phyloP scores from a whole-genome alignment of 2,888 invertebrate species.

The Leucophora obtusa region DNA sequence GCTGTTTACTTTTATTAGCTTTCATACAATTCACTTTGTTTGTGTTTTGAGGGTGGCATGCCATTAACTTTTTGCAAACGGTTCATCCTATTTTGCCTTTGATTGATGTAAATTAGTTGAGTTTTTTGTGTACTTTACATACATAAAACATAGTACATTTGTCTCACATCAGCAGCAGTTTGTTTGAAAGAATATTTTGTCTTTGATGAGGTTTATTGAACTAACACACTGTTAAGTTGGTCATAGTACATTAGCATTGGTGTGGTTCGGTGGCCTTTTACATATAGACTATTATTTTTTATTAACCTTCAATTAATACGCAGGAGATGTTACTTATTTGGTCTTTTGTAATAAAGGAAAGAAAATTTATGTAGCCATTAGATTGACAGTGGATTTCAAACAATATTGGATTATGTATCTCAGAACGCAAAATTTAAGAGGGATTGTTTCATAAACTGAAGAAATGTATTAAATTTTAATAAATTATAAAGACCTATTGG shows the following conservation, averaged over 20 bases:
- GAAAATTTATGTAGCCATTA: too few species aligned
- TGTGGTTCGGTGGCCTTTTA: slow-evolving; percentile 2
- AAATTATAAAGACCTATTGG: too few species aligned
- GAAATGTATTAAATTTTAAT: too few species aligned
- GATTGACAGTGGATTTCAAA: too few species aligned
- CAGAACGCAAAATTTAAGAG: too few species aligned
- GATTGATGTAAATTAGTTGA: slow-evolving; percentile 56
- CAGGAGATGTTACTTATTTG: too few species aligned
- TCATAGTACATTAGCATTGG: slow-evolving; percentile 47
- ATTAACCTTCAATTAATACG: too few species aligned
- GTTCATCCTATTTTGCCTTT: slow-evolving; percentile 33
- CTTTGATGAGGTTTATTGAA: slow-evolving; percentile 61
- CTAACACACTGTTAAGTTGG: slow-evolving; percentile 49
- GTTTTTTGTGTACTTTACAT: slow-evolving; percentile 20
- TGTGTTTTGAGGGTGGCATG: neutral
- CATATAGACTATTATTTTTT: slow-evolving; percentile 8
- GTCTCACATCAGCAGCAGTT: neutral
- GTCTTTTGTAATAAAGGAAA: too few species aligned
- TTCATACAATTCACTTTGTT: slow-evolving; percentile 43
- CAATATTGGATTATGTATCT: too few species aligned
- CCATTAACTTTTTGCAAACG: slow-evolving; percentile 2
- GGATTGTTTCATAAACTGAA: too few species aligned
- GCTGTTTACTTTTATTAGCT: slow-evolving; percentile 62
- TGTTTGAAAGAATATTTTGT: slow-evolving; percentile 23
- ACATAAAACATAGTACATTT: neutral